Conservation (phyloP, 2,113 vertebrate genomes). For the Candoia aspera region DNA sequence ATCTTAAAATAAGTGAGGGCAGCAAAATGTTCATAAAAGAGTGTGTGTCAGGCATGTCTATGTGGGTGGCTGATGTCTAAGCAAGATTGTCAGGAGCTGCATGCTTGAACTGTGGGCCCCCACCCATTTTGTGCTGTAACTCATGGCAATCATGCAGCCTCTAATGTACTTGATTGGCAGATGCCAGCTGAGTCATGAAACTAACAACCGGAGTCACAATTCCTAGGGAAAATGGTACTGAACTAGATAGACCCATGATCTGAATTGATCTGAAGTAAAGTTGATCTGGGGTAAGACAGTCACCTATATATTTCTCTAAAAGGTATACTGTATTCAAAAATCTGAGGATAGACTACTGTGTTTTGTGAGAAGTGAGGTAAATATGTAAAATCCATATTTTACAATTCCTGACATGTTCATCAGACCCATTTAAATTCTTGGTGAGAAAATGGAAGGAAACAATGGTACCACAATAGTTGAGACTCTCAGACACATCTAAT, state of each 20-base stretch:
- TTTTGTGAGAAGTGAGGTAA: neutral
- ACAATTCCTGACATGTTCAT: neutral
- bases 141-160: neutral
- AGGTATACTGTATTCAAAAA: neutral
- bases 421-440: neutral
- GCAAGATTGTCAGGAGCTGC: neutral
- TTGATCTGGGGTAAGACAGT: neutral
- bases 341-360: conserved; percentile 9
- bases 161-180: neutral
- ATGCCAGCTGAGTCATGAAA: neutral
- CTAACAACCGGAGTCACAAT: neutral
- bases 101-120: neutral
- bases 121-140: neutral
- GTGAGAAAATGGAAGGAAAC: neutral
- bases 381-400: neutral
- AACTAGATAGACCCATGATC: neutral
- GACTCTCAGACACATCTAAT: conserved; percentile 79
- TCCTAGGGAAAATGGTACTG: neutral
- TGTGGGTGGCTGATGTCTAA: neutral
- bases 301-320: neutral
- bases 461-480: conserved; percentile 25
- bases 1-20: neutral
- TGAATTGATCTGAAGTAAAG: neutral
- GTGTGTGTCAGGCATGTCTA: neutral
- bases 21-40: neutral